A percentile compares a stretch with the other conserved stretches of the same genome.
Evolutionary conservation across 2,797 vertebrate species (phyloP).

Genomic region (Halcyon badia): DNA sequence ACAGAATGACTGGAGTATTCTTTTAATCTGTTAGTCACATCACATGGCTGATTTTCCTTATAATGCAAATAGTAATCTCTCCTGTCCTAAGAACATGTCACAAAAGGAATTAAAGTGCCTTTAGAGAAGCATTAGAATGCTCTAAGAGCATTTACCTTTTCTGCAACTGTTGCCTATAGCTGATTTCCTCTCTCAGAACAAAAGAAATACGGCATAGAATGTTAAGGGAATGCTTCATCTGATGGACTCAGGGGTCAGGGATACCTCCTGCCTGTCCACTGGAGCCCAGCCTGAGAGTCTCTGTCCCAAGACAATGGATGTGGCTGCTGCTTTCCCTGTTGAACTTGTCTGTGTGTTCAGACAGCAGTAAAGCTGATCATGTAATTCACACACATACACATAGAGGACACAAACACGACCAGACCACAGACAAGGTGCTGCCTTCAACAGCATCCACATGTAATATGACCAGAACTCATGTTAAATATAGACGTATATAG

Average conservation of each 20-base stretch:
- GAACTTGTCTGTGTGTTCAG: background rate
- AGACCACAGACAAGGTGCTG: background rate
- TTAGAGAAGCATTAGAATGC: background rate
- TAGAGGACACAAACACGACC: background rate
- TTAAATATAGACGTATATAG: background rate
- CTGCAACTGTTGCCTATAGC: background rate
- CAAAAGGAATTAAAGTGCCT: background rate
- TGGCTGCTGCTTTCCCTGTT: background rate
- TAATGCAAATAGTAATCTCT: background rate
- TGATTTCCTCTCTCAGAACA: background rate
- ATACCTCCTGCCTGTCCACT: background rate
- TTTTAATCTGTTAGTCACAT: background rate
- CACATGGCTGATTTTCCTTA: background rate
- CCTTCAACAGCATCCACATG: background rate
- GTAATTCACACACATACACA: background rate
- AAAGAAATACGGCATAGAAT: background rate
- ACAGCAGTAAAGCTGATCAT: background rate
- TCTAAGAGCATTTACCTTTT: background rate
- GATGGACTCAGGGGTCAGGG: accelerated
- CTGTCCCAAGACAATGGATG: background rate
- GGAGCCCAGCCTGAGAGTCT: background rate
- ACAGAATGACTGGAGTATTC: background rate
- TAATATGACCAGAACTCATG: background rate
- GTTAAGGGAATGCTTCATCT: background rate
- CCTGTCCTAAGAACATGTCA: background rate